Base-by-base conservation (phyloP, 1,140 invertebrate species). In the Theocolax elegans region DNA sequence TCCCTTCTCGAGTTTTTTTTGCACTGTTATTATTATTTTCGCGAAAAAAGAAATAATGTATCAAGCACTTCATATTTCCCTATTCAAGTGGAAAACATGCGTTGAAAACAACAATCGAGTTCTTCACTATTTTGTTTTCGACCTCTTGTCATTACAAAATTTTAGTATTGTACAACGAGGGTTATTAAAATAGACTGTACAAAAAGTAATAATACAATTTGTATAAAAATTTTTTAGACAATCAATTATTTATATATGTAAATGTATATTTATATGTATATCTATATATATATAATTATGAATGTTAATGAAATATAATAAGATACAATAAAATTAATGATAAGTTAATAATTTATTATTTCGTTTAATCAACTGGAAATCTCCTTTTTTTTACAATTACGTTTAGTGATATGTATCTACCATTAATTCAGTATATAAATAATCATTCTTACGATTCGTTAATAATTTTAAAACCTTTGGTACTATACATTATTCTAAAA, bases 391-490 rank as follows among this genome's bases (percentile, higher is more conserved):
- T 59, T 59, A 59, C 35, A 42, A 27, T 59, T 44, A 25, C n/a
- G n/a, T 19, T 59, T 44, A 44, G 38, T 19, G 15, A 17, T 44
- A 25, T 59, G 1, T n/a, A 17, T 23, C 27, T 59, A 59, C 40
- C 19, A 42, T 44, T 56, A 56, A 53, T 31, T 31, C 4, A 53
- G 19, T 10, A 2, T 31, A 25, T 17, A 21, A 31, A 17, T 53
- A 53, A 31, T 29, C 46, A 60, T 23, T 42, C 12, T 25, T 46
- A 31, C 9, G 12, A 62, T n/a, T 62, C 59, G 25, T 19, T 48
- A 49, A 38, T 49, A 49, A 63, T 31, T 64, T n/a, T 51, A n/a
- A 49, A 49, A 25, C 46, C 60, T 64, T 64, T 64, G 60, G 60
- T 64, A 25, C 13, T 38, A n/a, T 51, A 64, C 7, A 19, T 23